Conservation (phyloP, 2,113 vertebrate species). For the Hydropotes inermis region DNA sequence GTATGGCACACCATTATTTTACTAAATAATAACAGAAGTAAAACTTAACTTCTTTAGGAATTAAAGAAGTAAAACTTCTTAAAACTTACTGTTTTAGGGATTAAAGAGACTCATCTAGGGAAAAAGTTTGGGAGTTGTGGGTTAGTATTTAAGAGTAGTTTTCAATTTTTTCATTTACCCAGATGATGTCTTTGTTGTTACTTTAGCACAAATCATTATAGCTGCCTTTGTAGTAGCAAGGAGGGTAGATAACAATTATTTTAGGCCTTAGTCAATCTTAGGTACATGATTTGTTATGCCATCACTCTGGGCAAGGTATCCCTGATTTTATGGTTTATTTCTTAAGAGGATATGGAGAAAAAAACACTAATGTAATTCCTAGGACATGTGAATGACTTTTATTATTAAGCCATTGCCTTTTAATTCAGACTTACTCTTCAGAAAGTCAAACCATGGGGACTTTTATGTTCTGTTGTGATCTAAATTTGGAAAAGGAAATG, state of each 20-base stretch:
- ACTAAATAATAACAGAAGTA: background rate
- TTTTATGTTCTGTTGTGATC: background rate
- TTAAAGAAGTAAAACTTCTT: background rate
- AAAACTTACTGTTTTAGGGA: conserved; percentile 1
- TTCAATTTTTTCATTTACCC: background rate
- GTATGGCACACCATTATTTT: background rate
- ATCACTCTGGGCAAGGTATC: background rate
- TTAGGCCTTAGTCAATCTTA: background rate
- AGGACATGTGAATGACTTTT: background rate
- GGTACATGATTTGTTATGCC: background rate
- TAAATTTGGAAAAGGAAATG: background rate
- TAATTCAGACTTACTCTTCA: background rate
- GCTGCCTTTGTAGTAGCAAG: background rate
- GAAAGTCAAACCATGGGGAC: background rate
- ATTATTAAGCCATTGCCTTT: background rate
- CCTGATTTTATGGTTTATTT: background rate
- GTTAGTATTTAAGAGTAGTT: background rate
- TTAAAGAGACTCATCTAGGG: background rate
- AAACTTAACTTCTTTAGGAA: conserved; percentile 20
- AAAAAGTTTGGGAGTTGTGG: background rate
- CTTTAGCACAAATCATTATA: background rate
- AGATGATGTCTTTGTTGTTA: background rate
- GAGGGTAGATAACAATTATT: background rate
- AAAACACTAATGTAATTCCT: background rate
- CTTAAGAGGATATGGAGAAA: background rate